Conservation (phyloP, 2,113 vertebrate genomes). For the Rana temporaria region DNA sequence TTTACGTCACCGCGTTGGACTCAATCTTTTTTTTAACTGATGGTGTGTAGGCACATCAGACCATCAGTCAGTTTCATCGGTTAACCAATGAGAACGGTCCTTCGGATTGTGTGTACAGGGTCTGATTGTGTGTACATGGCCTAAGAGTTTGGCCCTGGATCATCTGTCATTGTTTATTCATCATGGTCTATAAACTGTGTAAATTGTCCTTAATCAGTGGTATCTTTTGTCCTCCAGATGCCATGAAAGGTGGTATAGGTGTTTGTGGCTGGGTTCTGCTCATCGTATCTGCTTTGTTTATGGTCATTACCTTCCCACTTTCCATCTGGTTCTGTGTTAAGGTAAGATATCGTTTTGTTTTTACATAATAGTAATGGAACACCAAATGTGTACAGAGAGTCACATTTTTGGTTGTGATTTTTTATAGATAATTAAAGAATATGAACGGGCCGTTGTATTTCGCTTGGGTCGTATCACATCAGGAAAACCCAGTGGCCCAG, state of each 20-base stretch:
- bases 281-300: conserved; percentile 75
- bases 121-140: too few relatives aligned
- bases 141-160: too few relatives aligned
- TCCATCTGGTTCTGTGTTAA: conserved; percentile 87
- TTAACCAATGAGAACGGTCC: too few relatives aligned
- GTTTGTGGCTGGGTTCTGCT: conserved; percentile 81
- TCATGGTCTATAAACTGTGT: too few relatives aligned
- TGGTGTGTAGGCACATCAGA: too few relatives aligned
- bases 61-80: too few relatives aligned
- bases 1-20: too few relatives aligned
- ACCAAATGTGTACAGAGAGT: not conserved
- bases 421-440: conserved; percentile 86
- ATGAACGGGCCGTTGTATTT: conserved; percentile 88
- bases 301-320: conserved; percentile 77
- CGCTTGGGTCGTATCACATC: conserved; percentile 82
- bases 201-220: too few relatives aligned
- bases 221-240: conserved; percentile 64
- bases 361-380: not conserved
- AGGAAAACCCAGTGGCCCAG: conserved; percentile 86
- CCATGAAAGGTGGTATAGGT: conserved; percentile 71
- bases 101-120: too few relatives aligned
- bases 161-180: too few relatives aligned
- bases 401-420: conserved; percentile 38
- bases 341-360: conserved; percentile 70
- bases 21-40: too few relatives aligned